phyloP scores from a whole-genome alignment of 92 coral and sea anemone genomes.

The Desmophyllum pertusum region DNA sequence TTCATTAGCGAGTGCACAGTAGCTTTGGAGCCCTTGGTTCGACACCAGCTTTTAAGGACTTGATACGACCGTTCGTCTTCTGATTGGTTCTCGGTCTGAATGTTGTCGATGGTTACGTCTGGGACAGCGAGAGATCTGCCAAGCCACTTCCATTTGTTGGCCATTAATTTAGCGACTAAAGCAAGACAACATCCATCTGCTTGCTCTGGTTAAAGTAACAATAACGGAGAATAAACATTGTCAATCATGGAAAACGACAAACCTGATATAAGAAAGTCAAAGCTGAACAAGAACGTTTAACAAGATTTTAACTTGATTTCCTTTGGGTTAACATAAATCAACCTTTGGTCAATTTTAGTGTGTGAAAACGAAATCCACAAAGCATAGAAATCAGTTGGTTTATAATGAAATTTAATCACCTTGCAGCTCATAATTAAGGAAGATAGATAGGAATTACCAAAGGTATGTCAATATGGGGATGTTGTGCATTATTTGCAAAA shows the following conservation, averaged over 20 bases:
- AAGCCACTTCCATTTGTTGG: slow-evolving; percentile 42
- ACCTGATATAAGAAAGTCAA: too few relatives aligned
- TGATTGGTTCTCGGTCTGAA: slow-evolving; percentile 14
- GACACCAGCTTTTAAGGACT: slow-evolving; percentile 35
- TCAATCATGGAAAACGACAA: too few relatives aligned
- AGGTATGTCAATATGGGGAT: too few relatives aligned
- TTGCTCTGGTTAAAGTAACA: slow-evolving; percentile 8
- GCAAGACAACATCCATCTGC: slow-evolving; percentile 38
- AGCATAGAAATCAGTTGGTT: too few relatives aligned
- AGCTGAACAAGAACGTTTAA: too few relatives aligned
- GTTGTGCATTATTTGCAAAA: not conserved
- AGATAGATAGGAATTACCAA: not conserved
- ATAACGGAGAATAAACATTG: too few relatives aligned
- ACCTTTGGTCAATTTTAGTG: not conserved
- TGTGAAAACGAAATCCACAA: not conserved
- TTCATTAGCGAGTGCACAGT: slow-evolving; percentile 21
- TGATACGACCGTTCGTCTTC: slow-evolving; percentile 43
- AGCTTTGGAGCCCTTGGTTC: not conserved
- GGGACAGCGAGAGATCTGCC: slow-evolving; percentile 43
- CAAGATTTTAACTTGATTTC: too few relatives aligned
- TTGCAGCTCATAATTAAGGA: too few relatives aligned
- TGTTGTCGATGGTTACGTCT: slow-evolving; percentile 45
- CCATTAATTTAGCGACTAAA: slow-evolving; percentile 37
- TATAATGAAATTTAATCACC: too few relatives aligned
- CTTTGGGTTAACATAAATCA: too few relatives aligned